Evolutionary conservation across 2,888 invertebrate species (phyloP), one percentile per base, ranked within the genome.

Genomic region (Glyphotaelius pellucidus): DNA sequence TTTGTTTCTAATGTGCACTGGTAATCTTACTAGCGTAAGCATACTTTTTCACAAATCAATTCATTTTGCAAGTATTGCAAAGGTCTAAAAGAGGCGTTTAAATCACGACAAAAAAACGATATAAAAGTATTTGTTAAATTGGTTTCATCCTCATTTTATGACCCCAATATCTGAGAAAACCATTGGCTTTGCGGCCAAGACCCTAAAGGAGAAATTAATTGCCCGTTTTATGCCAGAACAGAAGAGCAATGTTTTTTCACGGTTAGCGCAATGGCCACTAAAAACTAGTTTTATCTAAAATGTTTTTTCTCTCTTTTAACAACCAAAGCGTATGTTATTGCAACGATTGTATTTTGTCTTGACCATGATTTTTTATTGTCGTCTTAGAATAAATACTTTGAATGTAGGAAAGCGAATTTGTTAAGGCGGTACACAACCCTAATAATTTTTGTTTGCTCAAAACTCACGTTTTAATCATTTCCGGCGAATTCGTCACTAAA

Each of bases 71-170:
- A 25, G 25, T 67, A 25, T n/a, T 25, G 25, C 9, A 5, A 67
- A 67, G 0, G 67, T 25, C 67, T 67, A 25, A 67, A 67, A 67
- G 7, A n/a, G n/a, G n/a, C 9, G 67, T 7, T n/a, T 67, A 67
- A 67, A 67, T 25, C 86, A 47, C 11, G 42, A 38, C 31, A n/a
- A 4, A 14, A 38, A 15, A 86, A 47, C 42, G 19, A n/a, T 32
- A 85, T 85, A 30, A 30, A 14, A 86, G 42, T 42, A 86, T 35
- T n/a, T 2, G 83, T 11, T 30, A 11, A 30, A 86, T 35, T 42
- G 35, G 47, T 86, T 86, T n/a, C n/a, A 86, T 86, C 86, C n/a
- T 38, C 31, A 86, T 47, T 86, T 86, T 86, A 86, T 47, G 86
- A 30, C n/a, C 14, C 42, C 86, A 38, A 83, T 86, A 38, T 86